Conservation (phyloP, 2,113 vertebrate species). For the Promerops cafer region DNA sequence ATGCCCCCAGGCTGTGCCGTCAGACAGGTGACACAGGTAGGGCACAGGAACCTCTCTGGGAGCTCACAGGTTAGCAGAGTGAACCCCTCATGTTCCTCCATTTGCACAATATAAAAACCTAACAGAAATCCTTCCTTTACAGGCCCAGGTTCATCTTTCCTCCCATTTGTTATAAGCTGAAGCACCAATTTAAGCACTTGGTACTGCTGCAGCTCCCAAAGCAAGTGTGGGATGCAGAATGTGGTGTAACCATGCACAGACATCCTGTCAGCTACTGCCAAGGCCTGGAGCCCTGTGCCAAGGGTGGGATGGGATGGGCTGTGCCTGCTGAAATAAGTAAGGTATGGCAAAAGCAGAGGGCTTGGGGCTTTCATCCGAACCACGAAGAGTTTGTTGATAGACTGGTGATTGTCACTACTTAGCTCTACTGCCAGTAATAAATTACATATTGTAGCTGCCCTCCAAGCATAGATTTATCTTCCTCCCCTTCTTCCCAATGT, state of each 20-base stretch:
- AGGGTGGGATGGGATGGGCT: background rate
- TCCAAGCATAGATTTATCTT: background rate
- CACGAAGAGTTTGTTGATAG: background rate
- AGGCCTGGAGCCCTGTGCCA: background rate
- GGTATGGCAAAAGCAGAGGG: background rate
- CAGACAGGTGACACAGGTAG: accelerated
- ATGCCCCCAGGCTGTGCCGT: background rate
- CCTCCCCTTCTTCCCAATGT: background rate
- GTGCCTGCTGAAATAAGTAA: background rate
- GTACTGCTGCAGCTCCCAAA: background rate
- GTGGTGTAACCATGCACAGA: background rate
- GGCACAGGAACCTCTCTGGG: background rate
- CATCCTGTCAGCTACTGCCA: background rate
- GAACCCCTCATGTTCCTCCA: background rate
- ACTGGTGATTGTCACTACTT: background rate
- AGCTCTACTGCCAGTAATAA: background rate
- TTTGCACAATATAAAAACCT: background rate
- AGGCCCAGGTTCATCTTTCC: background rate
- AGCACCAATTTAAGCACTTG: background rate
- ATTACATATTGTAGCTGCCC: background rate
- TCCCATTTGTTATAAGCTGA: background rate
- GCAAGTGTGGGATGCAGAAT: too few species aligned
- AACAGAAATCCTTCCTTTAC: background rate
- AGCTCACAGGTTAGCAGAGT: background rate
- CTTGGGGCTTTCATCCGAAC: background rate